Conservation (phyloP, 2,113 vertebrate species). For the Sisor rabdophorus region DNA sequence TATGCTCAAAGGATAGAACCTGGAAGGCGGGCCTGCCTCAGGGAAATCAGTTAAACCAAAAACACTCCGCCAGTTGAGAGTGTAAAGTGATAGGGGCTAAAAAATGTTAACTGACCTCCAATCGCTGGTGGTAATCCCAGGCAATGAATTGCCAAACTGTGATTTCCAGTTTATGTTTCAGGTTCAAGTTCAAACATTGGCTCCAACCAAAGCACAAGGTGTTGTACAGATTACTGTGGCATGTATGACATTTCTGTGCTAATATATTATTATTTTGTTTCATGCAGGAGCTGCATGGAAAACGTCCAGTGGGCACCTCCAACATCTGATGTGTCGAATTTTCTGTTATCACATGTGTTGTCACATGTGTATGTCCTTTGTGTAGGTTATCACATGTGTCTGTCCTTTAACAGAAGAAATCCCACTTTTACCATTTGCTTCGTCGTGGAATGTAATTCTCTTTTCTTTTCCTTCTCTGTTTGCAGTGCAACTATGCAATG, state of each 20-base stretch:
- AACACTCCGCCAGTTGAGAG: background rate
- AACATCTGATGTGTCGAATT: conserved; percentile 1
- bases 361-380: too few relatives aligned
- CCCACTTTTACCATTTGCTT: background rate
- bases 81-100: conserved; percentile 15
- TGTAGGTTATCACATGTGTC: too few relatives aligned
- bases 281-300: conserved; percentile 20
- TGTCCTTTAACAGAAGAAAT: background rate
- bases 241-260: background rate
- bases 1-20: conserved; percentile 53
- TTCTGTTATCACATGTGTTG: background rate
- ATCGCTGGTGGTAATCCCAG: conserved; percentile 11
- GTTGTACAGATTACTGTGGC: background rate
- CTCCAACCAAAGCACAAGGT: conserved; percentile 1
- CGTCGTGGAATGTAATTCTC: conserved; percentile 8
- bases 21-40: conserved; percentile 47
- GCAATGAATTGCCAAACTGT: background rate
- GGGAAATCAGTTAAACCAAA: conserved; percentile 59
- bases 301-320: conserved; percentile 10
- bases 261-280: conserved; percentile 24
- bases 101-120: conserved; percentile 1
- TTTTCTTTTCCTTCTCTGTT: background rate
- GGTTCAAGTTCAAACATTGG: background rate
- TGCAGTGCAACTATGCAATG: conserved; percentile 20
- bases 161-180: conserved; percentile 7